Evolutionary conservation across 30 jellyfish, hydroid and myxozoan genomes (phyloP), one percentile per base, ranked within the genome.

Genomic region (Nemopilema nomurai): DNA sequence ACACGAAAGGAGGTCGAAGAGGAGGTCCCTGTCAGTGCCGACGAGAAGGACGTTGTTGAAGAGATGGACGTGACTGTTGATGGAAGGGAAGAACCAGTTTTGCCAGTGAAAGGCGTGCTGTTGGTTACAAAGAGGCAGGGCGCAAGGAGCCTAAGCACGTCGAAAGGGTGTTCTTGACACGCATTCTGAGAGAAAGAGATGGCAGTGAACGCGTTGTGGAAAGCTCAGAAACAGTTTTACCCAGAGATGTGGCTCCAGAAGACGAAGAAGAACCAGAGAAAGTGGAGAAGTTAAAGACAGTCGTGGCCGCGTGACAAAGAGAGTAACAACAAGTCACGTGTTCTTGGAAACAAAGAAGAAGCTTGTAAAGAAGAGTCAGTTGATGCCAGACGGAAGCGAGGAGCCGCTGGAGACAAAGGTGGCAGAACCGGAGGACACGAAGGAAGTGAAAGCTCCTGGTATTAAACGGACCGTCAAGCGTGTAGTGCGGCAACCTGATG

Each of bases 1-100:
- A 79, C 94, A 29, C 75, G 87, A 21, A 79, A 85, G 51, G 97
- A 85, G 86, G 76, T 91, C 20, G 97, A 91, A 67, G 97, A 90
- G 50, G 92, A 76, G 65, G 96, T 84, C 20, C 96, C 92, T 4
- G 65, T 62, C 17, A n/a, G 66, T 18, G 79, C 28, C 0, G 84
- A 74, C 20, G 84, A 31, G 69, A 52, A 74, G n/a, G 72, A 74
- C 51, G 49, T 67, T 4, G 30, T 18, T 0, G 84, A n/a, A 49
- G 18, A 20, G 3, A 67, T 31, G n/a, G 24, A 3, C 22, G 71
- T 53, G 6, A 21, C 0, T 67, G 77, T 21, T 18, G 77, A 67
- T 16, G 49, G 77, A 1, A 26, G 33, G 18, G 33, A 29, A 69
- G 96, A 70, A 69, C 23, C 52, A 63, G 81, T 24, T 90, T 80